Evolutionary conservation across 2,797 vertebrate genomes (phyloP).

Genomic region (Tachyglossus aculeatus): DNA sequence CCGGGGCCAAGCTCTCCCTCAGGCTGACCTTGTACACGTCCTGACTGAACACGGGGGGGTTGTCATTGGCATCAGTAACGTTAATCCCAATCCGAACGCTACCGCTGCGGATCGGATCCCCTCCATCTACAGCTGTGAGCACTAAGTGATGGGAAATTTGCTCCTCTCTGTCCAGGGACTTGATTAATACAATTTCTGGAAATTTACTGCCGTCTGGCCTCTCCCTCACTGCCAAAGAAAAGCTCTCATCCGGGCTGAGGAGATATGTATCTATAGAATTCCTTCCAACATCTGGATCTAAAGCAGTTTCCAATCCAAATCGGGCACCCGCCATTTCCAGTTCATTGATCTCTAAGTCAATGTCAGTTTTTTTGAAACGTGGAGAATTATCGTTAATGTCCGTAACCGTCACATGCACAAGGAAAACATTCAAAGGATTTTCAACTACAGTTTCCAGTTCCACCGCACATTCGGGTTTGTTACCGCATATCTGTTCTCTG

Average conservation of each 20-base stretch:
- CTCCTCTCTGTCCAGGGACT: slow-evolving; percentile 74
- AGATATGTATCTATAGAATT: slow-evolving; percentile 71
- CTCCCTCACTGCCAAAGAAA: slow-evolving; percentile 66
- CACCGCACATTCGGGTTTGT: slow-evolving; percentile 71
- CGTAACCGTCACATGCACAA: slow-evolving; percentile 63
- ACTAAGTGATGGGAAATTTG: slow-evolving; percentile 55
- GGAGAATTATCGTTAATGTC: slow-evolving; percentile 59
- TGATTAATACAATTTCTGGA: slow-evolving; percentile 74
- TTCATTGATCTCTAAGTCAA: slow-evolving; percentile 63
- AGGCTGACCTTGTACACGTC: slow-evolving; percentile 64
- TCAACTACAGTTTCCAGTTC: slow-evolving; percentile 79
- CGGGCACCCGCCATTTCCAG: slow-evolving; percentile 35
- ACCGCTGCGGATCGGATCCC: slow-evolving; percentile 66
- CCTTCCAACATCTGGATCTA: slow-evolving; percentile 58
- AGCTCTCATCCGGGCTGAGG: slow-evolving; percentile 66
- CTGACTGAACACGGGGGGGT: slow-evolving; percentile 69
- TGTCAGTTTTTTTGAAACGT: slow-evolving; percentile 45
- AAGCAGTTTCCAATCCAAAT: slow-evolving; percentile 60
- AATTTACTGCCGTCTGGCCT: slow-evolving; percentile 68
- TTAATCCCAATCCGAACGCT: slow-evolving; percentile 61
- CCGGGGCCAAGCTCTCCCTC: slow-evolving; percentile 60
- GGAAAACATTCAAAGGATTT: slow-evolving; percentile 78
- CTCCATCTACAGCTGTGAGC: slow-evolving; percentile 69
- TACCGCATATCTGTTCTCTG: slow-evolving; percentile 73
- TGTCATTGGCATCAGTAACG: slow-evolving; percentile 71